Conservation (phyloP, 1,140 invertebrate genomes). For the Drosophila novamexicana region DNA sequence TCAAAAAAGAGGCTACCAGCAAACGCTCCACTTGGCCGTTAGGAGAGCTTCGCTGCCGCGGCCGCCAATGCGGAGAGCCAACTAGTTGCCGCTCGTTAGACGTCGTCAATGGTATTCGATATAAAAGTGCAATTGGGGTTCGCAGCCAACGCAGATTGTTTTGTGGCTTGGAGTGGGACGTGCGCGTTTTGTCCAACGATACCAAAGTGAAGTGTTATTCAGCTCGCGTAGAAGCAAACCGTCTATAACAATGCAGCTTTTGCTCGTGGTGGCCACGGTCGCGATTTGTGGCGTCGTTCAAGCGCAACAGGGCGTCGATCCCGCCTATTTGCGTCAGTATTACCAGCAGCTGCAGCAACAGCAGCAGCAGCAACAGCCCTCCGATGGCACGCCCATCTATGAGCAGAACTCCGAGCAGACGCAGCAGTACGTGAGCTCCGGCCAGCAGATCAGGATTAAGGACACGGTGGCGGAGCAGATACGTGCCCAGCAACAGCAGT, state of each 20-base stretch:
- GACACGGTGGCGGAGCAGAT: slow-evolving; percentile 81
- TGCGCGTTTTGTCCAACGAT: slow-evolving; percentile 43
- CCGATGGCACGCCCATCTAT: slow-evolving; percentile 78
- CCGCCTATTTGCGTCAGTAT: slow-evolving; percentile 81
- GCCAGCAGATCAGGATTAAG: slow-evolving; percentile 78
- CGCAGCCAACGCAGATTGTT: slow-evolving; percentile 68
- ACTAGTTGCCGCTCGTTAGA: slow-evolving; percentile 28
- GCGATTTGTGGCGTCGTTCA: slow-evolving; percentile 56
- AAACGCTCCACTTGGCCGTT: slow-evolving; percentile 27
- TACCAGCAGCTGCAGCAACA: slow-evolving; percentile 79
- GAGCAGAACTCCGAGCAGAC: slow-evolving; percentile 82
- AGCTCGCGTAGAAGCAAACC: slow-evolving; percentile 10
- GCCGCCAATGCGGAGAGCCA: slow-evolving; percentile 9
- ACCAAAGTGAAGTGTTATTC: slow-evolving; percentile 37
- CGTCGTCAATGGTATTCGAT: slow-evolving; percentile 42
- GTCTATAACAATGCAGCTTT: slow-evolving; percentile 59
- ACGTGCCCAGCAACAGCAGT: slow-evolving; percentile 71
- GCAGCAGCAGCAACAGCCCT: slow-evolving; percentile 60
- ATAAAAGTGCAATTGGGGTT: slow-evolving; percentile 80
- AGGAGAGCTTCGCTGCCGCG: slow-evolving; percentile 1
- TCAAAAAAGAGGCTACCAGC: slow-evolving; percentile 66
- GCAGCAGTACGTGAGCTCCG: slow-evolving; percentile 76
- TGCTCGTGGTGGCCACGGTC: slow-evolving; percentile 71
- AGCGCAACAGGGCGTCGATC: slow-evolving; percentile 78
- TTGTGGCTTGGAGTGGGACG: slow-evolving; percentile 68